These are phyloP conservation scores for Pollachius pollachius DNA, from an alignment of 2,113 vertebrate species.

Conservation along the genomic window DNA sequence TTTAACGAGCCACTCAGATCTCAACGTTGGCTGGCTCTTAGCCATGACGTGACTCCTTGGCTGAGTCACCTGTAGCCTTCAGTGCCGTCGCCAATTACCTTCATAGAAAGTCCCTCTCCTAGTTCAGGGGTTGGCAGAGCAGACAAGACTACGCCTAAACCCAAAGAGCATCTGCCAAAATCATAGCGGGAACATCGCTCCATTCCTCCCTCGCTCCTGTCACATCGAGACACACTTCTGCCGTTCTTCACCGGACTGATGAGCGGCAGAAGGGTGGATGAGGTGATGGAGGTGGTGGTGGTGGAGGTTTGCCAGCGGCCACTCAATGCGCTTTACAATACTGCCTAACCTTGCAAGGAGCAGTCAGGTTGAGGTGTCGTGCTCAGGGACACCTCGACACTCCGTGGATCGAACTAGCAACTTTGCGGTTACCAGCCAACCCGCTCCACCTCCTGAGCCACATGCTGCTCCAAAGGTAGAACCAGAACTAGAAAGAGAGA, in stretches of 20 bases:
- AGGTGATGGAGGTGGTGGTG: background rate
- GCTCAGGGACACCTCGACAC: background rate
- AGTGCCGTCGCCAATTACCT: conserved; percentile 12
- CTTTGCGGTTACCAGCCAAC: no score
- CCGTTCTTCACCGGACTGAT: conserved; percentile 14
- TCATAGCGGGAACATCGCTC: conserved; percentile 9
- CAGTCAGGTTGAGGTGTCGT: no score
- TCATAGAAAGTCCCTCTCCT: conserved; percentile 7
- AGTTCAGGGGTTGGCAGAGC: background rate
- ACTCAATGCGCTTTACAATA: no score
- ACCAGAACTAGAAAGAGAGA: background rate
- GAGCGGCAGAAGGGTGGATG: conserved; percentile 9
- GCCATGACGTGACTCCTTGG: background rate
- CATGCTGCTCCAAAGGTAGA: background rate
- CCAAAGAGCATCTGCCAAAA: conserved; percentile 9
- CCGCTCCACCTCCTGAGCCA: no score
- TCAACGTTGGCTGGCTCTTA: no score
- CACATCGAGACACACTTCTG: conserved; percentile 2
- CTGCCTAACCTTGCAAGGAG: no score
- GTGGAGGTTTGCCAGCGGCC: background rate
- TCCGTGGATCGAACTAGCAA: no score
- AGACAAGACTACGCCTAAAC: no score
- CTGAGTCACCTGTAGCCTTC: conserved; percentile 36
- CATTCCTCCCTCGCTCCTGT: conserved; percentile 3
- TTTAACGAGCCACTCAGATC: no score